Evolutionary conservation across 2,888 invertebrate genomes (phyloP).

Genomic region (Brenthis daphne): DNA sequence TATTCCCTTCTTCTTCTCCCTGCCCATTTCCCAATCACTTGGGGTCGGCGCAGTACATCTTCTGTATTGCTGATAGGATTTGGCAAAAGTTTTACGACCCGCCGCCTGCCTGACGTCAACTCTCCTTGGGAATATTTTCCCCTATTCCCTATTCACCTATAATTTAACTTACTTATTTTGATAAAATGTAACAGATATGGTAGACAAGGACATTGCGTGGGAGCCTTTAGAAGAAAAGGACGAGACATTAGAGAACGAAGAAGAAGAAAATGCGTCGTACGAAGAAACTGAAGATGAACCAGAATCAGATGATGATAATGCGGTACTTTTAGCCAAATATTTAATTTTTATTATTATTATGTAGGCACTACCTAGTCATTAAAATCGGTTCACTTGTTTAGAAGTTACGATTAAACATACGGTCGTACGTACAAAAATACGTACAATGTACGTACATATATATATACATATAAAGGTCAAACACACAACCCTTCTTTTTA

Average conservation of each 20-base stretch:
- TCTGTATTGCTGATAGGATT: no score
- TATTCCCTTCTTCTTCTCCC: no score
- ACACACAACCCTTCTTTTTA: no score
- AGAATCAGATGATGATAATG: constrained; percentile 44
- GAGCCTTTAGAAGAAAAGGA: constrained; percentile 81
- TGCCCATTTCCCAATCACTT: no score
- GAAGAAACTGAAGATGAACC: constrained; percentile 54
- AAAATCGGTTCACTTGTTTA: not conserved
- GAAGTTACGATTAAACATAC: no score
- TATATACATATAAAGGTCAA: no score
- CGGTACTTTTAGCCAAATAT: constrained; percentile 18
- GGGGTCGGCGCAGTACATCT: no score
- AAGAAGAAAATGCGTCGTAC: constrained; percentile 53
- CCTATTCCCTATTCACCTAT: not conserved
- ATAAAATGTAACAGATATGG: constrained; percentile 61
- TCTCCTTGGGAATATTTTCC: no score
- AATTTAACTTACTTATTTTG: not conserved
- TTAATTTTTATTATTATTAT: constrained; percentile 24
- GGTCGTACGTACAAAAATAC: no score
- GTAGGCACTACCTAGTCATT: not conserved
- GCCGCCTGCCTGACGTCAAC: no score
- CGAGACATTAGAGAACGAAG: constrained; percentile 60
- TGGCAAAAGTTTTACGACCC: no score
- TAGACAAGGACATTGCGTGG: constrained; percentile 81
- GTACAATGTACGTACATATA: no score